phyloP scores from a whole-genome alignment of 2,888 invertebrate genomes.

The Lasius platythorax region DNA sequence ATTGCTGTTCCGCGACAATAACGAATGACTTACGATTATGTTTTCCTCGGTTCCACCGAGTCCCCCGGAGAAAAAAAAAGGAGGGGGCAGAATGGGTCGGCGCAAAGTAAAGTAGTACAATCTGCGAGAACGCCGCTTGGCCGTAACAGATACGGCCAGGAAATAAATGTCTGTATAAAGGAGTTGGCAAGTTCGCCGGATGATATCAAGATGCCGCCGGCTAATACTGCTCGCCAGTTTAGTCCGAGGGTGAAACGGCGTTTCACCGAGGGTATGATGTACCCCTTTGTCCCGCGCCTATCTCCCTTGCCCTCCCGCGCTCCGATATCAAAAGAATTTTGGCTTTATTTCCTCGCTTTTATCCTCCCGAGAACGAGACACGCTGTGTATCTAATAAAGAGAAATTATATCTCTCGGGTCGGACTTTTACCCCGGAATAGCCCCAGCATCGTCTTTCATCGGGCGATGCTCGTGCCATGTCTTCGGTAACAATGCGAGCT shows the following conservation, averaged over 20 bases:
- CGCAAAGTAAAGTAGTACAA: slow-evolving; percentile 79
- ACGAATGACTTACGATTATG: slow-evolving; percentile 80
- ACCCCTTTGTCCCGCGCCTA: slow-evolving; percentile 67
- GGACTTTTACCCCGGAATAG: slow-evolving; percentile 65
- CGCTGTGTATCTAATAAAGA: slow-evolving; percentile 79
- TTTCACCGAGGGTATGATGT: slow-evolving; percentile 59
- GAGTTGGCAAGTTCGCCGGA: slow-evolving; percentile 83
- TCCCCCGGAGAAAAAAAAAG: slow-evolving; percentile 49
- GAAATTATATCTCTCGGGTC: slow-evolving; percentile 77
- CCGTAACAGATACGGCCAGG: slow-evolving; percentile 79
- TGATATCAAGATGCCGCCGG: slow-evolving; percentile 82
- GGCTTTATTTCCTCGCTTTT: slow-evolving; percentile 76
- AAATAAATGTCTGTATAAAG: slow-evolving; percentile 83
- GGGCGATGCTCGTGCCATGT: slow-evolving; percentile 30
- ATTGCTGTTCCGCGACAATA: slow-evolving; percentile 74
- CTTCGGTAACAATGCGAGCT: slow-evolving; percentile 26
- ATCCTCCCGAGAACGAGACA: slow-evolving; percentile 70
- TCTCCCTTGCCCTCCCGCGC: slow-evolving; percentile 44
- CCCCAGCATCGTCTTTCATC: slow-evolving; percentile 61
- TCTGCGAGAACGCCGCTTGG: slow-evolving; percentile 81
- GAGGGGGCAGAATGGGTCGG: slow-evolving; percentile 42
- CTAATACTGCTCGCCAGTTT: slow-evolving; percentile 76
- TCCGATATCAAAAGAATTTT: slow-evolving; percentile 76
- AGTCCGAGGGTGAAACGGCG: slow-evolving; percentile 67
- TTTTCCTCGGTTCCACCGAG: slow-evolving; percentile 68